Evolutionary conservation across 2,797 vertebrate genomes (phyloP).

Genomic region (Rhinella marina): DNA sequence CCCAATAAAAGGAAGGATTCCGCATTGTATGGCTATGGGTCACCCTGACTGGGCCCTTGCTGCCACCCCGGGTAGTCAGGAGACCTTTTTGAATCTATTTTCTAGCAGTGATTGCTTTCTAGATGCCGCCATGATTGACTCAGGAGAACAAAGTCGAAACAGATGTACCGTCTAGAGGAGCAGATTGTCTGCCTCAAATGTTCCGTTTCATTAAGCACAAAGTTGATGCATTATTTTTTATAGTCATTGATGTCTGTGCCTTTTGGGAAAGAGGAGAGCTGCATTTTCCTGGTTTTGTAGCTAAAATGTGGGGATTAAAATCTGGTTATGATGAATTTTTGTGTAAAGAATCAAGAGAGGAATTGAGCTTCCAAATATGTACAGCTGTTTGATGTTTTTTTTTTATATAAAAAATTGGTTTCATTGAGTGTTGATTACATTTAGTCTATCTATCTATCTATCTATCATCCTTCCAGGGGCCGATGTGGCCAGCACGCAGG

Average conservation of each 20-base stretch:
- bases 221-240: conserved; percentile 53
- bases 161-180: conserved; percentile 55
- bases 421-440: background rate
- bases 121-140: conserved; percentile 2
- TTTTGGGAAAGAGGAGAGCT: conserved; percentile 20
- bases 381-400: background rate
- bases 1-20: background rate
- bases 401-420: background rate
- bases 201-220: conserved; percentile 54
- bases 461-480: no score
- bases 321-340: background rate
- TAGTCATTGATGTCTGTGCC: conserved; percentile 41
- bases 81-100: conserved; percentile 13
- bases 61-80: background rate
- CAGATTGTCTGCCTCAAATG: conserved; percentile 59
- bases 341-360: background rate
- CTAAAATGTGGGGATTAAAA: conserved; percentile 15
- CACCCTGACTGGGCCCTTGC: background rate
- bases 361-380: background rate
- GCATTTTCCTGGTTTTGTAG: conserved; percentile 3
- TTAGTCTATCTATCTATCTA: background rate
- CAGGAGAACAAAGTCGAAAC: conserved; percentile 37
- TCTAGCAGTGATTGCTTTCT: conserved; percentile 2
- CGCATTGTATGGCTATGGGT: background rate
- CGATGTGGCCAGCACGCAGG: no score